Percentiles rank a stretch among this genome's conserved stretches.
phyloP scores from a whole-genome alignment of 2,113 vertebrate species.

The Andinoacara biseriatus region DNA sequence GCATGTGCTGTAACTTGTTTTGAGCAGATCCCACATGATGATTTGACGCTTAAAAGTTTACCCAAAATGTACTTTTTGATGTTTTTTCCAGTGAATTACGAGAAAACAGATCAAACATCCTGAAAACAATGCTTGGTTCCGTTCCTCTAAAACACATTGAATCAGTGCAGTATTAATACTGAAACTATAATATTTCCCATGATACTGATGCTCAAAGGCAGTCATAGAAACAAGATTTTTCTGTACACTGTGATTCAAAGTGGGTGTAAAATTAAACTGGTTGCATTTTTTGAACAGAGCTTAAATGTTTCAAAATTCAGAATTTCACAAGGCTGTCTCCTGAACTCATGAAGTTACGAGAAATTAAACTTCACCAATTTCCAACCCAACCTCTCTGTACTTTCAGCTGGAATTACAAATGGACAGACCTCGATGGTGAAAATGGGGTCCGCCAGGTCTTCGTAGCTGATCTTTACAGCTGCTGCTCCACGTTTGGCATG shows the following conservation, averaged over 20 bases:
- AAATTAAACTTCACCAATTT: too few relatives aligned
- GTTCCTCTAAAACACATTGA: too few relatives aligned
- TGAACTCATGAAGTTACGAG: too few relatives aligned
- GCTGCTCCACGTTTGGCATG: conserved; percentile 74
- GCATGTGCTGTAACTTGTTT: too few relatives aligned
- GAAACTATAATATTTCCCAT: not conserved
- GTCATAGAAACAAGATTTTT: not conserved
- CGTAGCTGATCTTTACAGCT: conserved; percentile 72
- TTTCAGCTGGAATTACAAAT: too few relatives aligned
- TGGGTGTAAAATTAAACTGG: too few relatives aligned
- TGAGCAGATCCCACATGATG: too few relatives aligned
- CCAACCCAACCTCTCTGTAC: too few relatives aligned
- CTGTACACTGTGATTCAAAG: too few relatives aligned
- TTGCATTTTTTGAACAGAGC: too few relatives aligned
- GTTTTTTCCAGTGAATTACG: not conserved
- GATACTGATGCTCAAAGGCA: not conserved
- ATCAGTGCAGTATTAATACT: not conserved
- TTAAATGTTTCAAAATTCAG: too few relatives aligned
- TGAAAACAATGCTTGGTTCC: not conserved
- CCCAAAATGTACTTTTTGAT: not conserved
- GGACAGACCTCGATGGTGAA: conserved; percentile 76
- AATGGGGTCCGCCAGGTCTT: conserved; percentile 72
- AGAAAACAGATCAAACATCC: not conserved
- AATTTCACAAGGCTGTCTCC: too few relatives aligned
- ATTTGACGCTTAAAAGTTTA: not conserved